phyloP scores from a whole-genome alignment of 2,888 invertebrate species.

The Scaptomyza polygonia region DNA sequence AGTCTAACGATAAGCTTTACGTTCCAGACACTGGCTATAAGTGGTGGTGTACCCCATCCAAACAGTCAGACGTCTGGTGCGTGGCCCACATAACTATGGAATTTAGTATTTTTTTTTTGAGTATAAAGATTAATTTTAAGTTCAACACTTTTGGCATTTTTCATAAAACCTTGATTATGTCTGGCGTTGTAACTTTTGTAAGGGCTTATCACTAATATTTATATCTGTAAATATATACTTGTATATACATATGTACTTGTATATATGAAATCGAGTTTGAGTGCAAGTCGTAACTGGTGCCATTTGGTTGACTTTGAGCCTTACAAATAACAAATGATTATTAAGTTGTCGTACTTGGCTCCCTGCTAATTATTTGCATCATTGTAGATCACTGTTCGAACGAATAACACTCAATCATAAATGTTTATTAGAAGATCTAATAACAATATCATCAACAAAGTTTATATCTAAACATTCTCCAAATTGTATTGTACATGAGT shows the following conservation, averaged over 20 bases:
- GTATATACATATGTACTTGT: no score
- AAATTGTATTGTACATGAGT: neutral
- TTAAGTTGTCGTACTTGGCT: neutral
- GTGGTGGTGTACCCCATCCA: slow-evolving; percentile 8
- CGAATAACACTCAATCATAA: slow-evolving; percentile 1
- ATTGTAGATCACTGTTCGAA: slow-evolving; percentile 24
- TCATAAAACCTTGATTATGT: neutral
- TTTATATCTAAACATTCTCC: slow-evolving; percentile 19
- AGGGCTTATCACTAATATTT: slow-evolving; percentile 22
- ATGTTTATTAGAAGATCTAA: slow-evolving; percentile 8
- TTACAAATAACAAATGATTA: neutral
- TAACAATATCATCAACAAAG: slow-evolving; percentile 14
- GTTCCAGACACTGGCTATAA: slow-evolving; percentile 18
- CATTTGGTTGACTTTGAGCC: slow-evolving; percentile 31
- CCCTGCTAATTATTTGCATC: slow-evolving; percentile 6
- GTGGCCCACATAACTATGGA: slow-evolving; percentile 24
- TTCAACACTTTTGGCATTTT: slow-evolving; percentile 14
- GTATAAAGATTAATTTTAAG: slow-evolving; percentile 38
- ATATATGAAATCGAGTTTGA: neutral
- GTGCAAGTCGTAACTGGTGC: neutral
- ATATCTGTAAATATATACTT: slow-evolving; percentile 17
- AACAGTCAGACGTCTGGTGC: slow-evolving; percentile 39
- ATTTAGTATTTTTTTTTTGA: neutral
- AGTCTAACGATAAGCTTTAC: slow-evolving; percentile 26
- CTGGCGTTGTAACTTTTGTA: slow-evolving; percentile 2